Conservation (phyloP, 23 tunicate species). For the Diplosoma virens region DNA sequence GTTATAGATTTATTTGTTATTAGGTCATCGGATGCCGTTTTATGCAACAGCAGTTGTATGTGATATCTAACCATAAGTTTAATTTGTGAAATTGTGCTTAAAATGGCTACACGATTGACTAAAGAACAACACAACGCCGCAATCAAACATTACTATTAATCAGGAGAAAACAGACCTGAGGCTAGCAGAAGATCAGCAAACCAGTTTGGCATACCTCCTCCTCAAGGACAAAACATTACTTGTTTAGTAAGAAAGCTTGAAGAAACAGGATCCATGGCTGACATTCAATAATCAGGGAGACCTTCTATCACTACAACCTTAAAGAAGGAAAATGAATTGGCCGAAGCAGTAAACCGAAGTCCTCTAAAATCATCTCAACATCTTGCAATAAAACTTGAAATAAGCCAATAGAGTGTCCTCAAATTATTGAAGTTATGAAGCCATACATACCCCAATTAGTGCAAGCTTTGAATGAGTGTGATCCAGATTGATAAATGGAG, state of each 20-base stretch:
- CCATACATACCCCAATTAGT: background rate
- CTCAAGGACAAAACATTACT: background rate
- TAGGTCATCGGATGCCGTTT: background rate
- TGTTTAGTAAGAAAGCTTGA: too few species aligned
- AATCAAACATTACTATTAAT: too few species aligned
- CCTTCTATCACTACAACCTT: background rate
- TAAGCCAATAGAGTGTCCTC: too few species aligned
- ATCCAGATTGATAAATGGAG: background rate
- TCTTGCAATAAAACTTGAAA: too few species aligned
- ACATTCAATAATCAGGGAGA: background rate
- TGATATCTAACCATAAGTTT: too few species aligned
- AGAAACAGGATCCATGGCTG: too few species aligned
- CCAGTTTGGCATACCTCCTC: background rate
- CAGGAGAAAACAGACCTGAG: too few species aligned
- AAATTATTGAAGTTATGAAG: background rate
- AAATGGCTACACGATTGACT: too few species aligned
- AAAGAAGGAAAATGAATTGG: background rate
- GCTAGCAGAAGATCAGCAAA: background rate
- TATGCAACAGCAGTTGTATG: too few species aligned
- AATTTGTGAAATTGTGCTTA: too few species aligned
- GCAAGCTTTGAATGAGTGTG: background rate
- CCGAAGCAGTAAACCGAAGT: background rate
- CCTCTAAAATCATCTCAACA: background rate
- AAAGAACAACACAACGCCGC: background rate
- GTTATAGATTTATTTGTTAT: too few species aligned